These are phyloP conservation scores for Cygnus olor DNA, from an alignment of 2,797 vertebrate genomes.

Conservation along the genomic window DNA sequence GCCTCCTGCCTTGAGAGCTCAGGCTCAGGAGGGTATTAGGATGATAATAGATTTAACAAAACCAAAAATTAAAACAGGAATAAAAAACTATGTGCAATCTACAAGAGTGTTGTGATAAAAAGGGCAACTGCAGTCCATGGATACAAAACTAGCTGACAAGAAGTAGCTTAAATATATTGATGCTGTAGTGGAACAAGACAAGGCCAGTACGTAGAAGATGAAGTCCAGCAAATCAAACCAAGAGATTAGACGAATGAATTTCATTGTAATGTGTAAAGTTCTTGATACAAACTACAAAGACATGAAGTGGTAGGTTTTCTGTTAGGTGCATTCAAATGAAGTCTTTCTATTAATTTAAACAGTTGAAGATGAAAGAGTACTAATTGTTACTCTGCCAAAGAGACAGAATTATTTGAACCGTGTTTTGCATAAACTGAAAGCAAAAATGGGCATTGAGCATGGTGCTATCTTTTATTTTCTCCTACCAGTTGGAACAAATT, in stretches of 20 bases:
- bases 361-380: not conserved
- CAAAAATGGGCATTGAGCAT: not conserved
- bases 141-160: not conserved
- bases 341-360: not conserved
- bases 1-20: not conserved
- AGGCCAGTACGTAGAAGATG: not conserved
- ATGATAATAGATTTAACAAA: not conserved
- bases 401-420: not conserved
- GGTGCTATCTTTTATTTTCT: not conserved
- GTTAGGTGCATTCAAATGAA: not conserved
- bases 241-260: not conserved
- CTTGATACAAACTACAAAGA: not conserved
- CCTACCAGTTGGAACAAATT: not conserved
- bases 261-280: not conserved
- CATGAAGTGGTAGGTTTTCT: not conserved
- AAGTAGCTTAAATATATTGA: rapidly evolving
- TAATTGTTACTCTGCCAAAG: not conserved
- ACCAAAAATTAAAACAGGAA: not conserved
- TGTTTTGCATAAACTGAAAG: not conserved
- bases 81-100: not conserved
- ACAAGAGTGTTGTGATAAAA: rapidly evolving
- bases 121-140: not conserved
- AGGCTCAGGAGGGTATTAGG: not conserved
- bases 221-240: not conserved
- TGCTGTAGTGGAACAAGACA: not conserved